These are phyloP conservation scores for Sclerodermus sp. DNA, from an alignment of 2,888 invertebrate genomes.

Conservation along the genomic window DNA sequence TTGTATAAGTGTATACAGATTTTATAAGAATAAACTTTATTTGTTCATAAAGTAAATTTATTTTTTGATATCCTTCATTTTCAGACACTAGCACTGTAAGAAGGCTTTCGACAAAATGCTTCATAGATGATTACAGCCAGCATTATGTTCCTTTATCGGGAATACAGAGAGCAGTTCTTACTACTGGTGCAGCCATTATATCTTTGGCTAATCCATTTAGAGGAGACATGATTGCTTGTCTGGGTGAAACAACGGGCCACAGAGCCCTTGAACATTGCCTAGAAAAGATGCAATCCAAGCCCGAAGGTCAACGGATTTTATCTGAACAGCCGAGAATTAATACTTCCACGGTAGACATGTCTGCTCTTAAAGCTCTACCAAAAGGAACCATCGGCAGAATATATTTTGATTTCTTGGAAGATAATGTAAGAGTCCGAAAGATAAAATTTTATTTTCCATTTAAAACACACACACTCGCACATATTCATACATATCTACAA, in stretches of 20 bases:
- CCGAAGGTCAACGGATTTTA: slow-evolving; percentile 78
- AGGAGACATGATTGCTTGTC: slow-evolving; percentile 91
- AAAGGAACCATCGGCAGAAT: slow-evolving; percentile 81
- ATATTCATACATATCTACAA: no score
- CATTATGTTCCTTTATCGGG: slow-evolving; percentile 26
- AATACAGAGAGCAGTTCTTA: slow-evolving; percentile 78
- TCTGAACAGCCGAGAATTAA: slow-evolving; percentile 84
- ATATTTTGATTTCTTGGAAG: slow-evolving; percentile 81
- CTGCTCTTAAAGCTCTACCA: slow-evolving; percentile 71
- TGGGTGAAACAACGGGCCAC: slow-evolving; percentile 87
- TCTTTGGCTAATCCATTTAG: slow-evolving; percentile 80
- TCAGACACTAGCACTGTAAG: slow-evolving; percentile 28
- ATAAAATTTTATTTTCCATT: no score
- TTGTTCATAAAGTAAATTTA: slow-evolving; percentile 16
- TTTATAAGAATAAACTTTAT: slow-evolving; percentile 30
- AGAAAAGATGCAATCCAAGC: slow-evolving; percentile 72
- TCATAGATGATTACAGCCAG: slow-evolving; percentile 55
- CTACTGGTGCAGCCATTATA: slow-evolving; percentile 84
- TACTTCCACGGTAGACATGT: slow-evolving; percentile 76
- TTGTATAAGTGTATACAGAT: slow-evolving; percentile 12
- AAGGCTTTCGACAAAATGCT: slow-evolving; percentile 54
- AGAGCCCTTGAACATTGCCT: slow-evolving; percentile 73
- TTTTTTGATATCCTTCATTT: slow-evolving; percentile 34
- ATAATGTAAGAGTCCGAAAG: slow-evolving; percentile 70
- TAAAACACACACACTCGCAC: no score